Evolutionary conservation across 2,888 invertebrate genomes (phyloP), one percentile per base, ranked within the genome.

Genomic region (Lasioglossum pauxillum): DNA sequence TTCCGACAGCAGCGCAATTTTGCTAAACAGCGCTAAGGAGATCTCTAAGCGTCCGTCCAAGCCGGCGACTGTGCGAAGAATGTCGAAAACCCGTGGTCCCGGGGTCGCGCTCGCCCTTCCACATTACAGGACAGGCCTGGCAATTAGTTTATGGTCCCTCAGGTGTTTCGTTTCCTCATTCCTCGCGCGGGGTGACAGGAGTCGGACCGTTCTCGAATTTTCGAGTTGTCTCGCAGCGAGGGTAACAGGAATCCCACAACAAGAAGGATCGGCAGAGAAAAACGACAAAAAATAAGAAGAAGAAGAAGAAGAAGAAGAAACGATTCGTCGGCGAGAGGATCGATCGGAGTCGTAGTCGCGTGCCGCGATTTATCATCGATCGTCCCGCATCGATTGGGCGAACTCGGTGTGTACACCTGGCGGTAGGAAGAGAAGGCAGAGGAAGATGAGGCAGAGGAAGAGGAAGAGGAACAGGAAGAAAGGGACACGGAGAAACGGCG

Each of bases 331-430:
- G 80, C 35, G 16, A 64, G 35, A 64, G 35, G 75, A 83, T 85
- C 86, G 88, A 88, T 85, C 83, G 88, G 19, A n/a, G 75, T 19
- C 35, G 67, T n/a, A 64, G 82, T 83, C 88, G 85, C 88, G 90
- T 83, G 85, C 84, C 90, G 71, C 84, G 90, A 90, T 84, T 90
- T 85, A 82, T 85, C 82, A 84, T 86, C 88, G 89, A 90, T 88
- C 82, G 84, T 38, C 67, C 64, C 73, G 71, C 57, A 87, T 90
- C 89, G 90, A 90, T 90, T 82, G 82, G 38, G 67, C 76, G 67
- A 78, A 79, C 73, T 69, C 83, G 80, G 60, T 75, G 60, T 75
- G 38, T 60, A 80, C 77, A 41, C 78, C 31, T 38, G 53, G 44
- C 3, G 44, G n/a, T n/a, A 14, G 41, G n/a, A 44, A 23, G 38